A percentile compares a stretch with the other conserved stretches of the same genome.
These are phyloP conservation scores for Tuberolachnus salignus DNA, from an alignment of 2,888 invertebrate genomes.

Conservation along the genomic window DNA sequence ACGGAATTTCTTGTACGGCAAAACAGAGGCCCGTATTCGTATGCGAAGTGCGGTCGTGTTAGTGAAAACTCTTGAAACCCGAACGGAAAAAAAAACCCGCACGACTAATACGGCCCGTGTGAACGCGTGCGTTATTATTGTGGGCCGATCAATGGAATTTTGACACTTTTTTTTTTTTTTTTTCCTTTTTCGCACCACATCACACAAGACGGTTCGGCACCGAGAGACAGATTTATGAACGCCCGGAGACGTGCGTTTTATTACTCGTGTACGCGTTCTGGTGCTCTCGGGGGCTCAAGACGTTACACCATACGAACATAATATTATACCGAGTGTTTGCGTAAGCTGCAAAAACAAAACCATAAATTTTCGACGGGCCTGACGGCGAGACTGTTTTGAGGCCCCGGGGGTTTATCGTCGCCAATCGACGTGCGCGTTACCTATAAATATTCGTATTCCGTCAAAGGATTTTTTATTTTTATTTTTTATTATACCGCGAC, in stretches of 20 bases:
- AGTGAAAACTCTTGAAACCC: neutral
- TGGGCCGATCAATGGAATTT: slow-evolving; percentile 26
- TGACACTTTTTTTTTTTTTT: slow-evolving; percentile 52
- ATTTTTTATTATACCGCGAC: neutral
- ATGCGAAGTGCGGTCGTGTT: too few species aligned
- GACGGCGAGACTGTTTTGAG: too few species aligned
- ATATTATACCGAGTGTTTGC: slow-evolving; percentile 17
- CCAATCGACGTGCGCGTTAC: neutral
- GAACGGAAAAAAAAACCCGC: neutral
- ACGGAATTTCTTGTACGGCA: too few species aligned
- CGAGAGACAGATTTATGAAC: slow-evolving; percentile 50
- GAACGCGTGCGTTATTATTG: neutral
- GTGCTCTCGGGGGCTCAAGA: neutral
- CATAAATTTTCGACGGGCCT: slow-evolving; percentile 20
- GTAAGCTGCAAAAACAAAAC: slow-evolving; percentile 52
- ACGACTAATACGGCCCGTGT: neutral
- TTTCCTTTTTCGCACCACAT: neutral
- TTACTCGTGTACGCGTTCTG: too few species aligned
- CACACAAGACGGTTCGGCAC: slow-evolving; percentile 38
- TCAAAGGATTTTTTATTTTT: neutral
- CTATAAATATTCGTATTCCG: slow-evolving; percentile 22
- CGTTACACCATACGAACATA: too few species aligned
- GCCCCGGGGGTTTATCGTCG: neutral
- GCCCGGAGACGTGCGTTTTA: neutral
- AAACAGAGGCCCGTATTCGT: too few species aligned